phyloP scores from a whole-genome alignment of 2,797 vertebrate genomes.

The Mycteria americana region DNA sequence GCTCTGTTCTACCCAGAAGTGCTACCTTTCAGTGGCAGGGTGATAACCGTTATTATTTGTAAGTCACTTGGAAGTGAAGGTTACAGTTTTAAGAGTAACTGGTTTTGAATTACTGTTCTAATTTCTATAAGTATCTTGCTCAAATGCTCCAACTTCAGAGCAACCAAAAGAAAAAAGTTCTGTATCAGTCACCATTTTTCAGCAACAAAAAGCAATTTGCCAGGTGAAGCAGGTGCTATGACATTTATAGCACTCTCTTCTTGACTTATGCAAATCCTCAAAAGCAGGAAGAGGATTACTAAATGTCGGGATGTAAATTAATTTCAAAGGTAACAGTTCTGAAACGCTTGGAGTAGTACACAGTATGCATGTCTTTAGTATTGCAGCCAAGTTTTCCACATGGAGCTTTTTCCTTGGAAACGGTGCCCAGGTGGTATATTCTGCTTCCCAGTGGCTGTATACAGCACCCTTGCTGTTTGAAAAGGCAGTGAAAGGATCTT shows the following conservation, averaged over 20 bases:
- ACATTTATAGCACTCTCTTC: not conserved
- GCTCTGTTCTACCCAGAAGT: not conserved
- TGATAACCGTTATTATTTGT: not conserved
- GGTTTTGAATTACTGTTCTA: not conserved
- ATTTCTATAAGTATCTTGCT: not conserved
- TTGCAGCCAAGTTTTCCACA: not conserved
- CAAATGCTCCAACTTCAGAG: not conserved
- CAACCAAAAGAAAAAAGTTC: not conserved
- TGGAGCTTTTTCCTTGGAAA: not conserved
- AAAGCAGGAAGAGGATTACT: not conserved
- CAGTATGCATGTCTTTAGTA: rapidly evolving
- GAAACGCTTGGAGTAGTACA: not conserved
- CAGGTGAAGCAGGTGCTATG: not conserved
- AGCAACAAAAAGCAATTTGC: not conserved
- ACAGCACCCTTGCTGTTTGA: not conserved
- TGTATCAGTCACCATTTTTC: rapidly evolving
- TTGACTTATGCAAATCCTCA: not conserved
- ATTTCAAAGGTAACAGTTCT: not conserved
- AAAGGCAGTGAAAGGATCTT: not conserved
- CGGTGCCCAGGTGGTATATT: not conserved
- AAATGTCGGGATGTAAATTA: not conserved
- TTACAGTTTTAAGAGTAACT: not conserved
- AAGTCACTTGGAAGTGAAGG: not conserved
- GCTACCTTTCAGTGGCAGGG: not conserved
- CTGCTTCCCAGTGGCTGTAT: not conserved